Evolutionary conservation across 2,888 invertebrate genomes (phyloP).

Genomic region (Acheta domesticus): DNA sequence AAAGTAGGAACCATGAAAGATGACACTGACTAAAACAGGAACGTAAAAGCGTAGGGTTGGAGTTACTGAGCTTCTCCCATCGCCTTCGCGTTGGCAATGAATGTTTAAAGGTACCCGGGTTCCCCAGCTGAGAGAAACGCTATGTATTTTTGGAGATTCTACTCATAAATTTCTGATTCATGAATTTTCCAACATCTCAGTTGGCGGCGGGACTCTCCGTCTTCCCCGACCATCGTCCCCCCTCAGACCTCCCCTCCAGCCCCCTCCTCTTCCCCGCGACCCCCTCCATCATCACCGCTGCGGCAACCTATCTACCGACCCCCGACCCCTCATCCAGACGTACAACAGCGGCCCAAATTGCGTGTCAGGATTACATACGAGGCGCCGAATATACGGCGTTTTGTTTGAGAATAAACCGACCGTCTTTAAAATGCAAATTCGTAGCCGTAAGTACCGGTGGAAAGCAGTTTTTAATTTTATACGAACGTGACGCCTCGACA

Average conservation of each 20-base stretch:
- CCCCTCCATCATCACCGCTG: too few relatives aligned
- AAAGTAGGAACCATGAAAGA: too few relatives aligned
- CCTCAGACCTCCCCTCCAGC: too few relatives aligned
- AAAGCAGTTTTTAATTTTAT: neutral
- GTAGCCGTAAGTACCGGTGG: neutral
- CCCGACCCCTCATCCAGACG: too few relatives aligned
- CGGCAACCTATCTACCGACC: too few relatives aligned
- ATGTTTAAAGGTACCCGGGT: neutral
- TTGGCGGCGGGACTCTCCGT: neutral
- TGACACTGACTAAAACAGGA: too few relatives aligned
- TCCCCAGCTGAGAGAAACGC: neutral
- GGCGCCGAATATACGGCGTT: neutral
- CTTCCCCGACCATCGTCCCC: neutral
- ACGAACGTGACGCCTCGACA: neutral
- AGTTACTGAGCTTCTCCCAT: neutral
- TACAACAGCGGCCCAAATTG: neutral
- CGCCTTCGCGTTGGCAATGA: neutral
- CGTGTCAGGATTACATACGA: neutral
- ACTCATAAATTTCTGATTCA: constrained; percentile 18
- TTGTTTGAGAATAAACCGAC: neutral
- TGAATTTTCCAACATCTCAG: constrained; percentile 9
- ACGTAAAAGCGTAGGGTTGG: too few relatives aligned
- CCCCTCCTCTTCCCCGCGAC: too few relatives aligned
- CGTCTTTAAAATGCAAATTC: constrained; percentile 11
- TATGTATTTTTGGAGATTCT: constrained; percentile 7